phyloP scores from a whole-genome alignment of 1,140 invertebrate species.

The Thaumetopoea pityocampa region DNA sequence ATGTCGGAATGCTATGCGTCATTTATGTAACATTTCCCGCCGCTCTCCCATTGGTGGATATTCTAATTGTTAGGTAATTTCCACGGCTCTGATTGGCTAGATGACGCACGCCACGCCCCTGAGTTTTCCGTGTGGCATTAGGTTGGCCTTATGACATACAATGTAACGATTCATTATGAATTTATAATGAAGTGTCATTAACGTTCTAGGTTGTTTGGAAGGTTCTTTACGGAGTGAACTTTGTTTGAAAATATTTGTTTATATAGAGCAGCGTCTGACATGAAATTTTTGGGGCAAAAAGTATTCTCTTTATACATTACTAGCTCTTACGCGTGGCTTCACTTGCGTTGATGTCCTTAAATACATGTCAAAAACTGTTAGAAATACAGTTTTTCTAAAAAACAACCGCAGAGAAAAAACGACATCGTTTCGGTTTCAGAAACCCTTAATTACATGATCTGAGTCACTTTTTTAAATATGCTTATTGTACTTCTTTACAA shows the following conservation, averaged over 20 bases:
- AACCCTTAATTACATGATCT: too few relatives aligned
- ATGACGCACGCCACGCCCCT: constrained; percentile 26
- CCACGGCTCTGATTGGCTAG: constrained; percentile 35
- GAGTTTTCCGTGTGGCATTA: constrained; percentile 28
- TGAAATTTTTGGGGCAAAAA: neutral
- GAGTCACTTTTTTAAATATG: too few relatives aligned
- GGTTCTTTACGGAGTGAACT: constrained; percentile 22
- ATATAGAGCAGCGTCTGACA: neutral
- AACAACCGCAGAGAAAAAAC: too few relatives aligned
- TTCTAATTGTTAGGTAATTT: constrained; percentile 43
- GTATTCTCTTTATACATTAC: neutral
- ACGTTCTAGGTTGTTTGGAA: constrained; percentile 13
- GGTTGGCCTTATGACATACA: constrained; percentile 35
- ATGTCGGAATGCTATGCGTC: constrained; percentile 23
- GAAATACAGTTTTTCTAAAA: too few relatives aligned
- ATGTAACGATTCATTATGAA: constrained; percentile 36
- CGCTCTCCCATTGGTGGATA: constrained; percentile 37
- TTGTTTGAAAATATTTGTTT: constrained; percentile 9
- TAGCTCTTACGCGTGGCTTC: too few relatives aligned
- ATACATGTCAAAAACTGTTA: too few relatives aligned
- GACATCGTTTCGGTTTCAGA: too few relatives aligned
- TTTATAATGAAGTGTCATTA: constrained; percentile 49
- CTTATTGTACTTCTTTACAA: too few relatives aligned
- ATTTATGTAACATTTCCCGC: constrained; percentile 27
- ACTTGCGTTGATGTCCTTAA: too few relatives aligned